Conservation (phyloP, 2,888 invertebrate species). For the Thyatira batis region DNA sequence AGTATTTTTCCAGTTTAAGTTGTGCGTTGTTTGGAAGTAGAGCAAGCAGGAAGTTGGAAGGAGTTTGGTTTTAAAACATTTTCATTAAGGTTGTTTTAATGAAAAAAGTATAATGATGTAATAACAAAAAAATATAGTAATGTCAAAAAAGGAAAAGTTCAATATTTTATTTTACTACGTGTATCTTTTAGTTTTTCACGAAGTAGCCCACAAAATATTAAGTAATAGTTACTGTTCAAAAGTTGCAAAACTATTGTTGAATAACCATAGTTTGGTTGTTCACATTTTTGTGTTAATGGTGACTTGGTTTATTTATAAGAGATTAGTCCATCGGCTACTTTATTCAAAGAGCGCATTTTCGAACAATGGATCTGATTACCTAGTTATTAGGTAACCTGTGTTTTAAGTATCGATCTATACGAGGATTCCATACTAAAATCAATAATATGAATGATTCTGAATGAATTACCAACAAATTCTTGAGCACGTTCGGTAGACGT, state of each 20-base stretch:
- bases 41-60: no score
- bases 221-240: constrained; percentile 27
- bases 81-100: no score
- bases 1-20: no score
- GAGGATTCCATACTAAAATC: not conserved
- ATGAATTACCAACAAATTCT: no score
- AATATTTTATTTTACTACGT: no score
- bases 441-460: not conserved
- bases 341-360: not conserved
- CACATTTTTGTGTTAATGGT: constrained; percentile 16
- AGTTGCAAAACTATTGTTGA: constrained; percentile 34
- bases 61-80: no score
- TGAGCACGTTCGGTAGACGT: no score
- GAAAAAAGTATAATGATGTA: no score
- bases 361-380: not conserved
- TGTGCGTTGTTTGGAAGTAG: no score
- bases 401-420: not conserved
- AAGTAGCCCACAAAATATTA: constrained; percentile 26
- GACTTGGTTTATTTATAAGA: not conserved
- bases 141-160: not conserved
- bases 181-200: constrained; percentile 8
- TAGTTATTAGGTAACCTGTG: not conserved
- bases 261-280: constrained; percentile 30
- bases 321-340: not conserved
- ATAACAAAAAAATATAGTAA: no score